Evolutionary conservation across 2,113 vertebrate genomes (phyloP).

Genomic region (Burhinus oedicnemus): DNA sequence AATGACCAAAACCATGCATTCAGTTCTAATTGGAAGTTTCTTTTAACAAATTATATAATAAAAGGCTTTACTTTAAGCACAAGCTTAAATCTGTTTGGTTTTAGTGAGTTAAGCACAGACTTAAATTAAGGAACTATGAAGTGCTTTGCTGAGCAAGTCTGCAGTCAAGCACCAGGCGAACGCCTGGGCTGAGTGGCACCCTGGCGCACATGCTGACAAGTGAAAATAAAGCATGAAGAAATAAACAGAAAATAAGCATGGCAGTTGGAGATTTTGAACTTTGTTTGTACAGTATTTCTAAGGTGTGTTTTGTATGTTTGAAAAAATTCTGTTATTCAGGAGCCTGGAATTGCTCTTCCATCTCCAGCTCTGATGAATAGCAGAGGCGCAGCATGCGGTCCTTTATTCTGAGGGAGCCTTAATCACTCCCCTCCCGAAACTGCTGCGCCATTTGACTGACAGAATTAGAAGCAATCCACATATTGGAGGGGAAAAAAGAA

Average conservation of each 20-base stretch:
- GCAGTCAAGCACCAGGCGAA: rapidly evolving
- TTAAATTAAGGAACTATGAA: background rate
- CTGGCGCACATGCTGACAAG: background rate
- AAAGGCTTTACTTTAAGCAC: background rate
- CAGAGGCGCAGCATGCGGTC: background rate
- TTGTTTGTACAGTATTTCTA: slow-evolving; percentile 28
- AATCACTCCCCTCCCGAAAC: slow-evolving; percentile 42
- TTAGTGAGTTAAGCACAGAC: background rate
- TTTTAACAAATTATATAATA: background rate
- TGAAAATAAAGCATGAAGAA: slow-evolving; percentile 5
- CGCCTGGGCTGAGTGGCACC: background rate
- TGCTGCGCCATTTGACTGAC: slow-evolving; percentile 23
- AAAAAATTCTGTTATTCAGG: slow-evolving; percentile 40
- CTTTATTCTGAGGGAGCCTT: slow-evolving; percentile 18
- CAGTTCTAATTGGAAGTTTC: background rate
- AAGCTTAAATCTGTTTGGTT: background rate
- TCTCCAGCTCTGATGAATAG: background rate
- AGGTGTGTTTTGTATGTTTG: slow-evolving; percentile 47
- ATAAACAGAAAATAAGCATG: background rate
- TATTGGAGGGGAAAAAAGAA: slow-evolving; percentile 39
- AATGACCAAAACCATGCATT: background rate
- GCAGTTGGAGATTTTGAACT: background rate
- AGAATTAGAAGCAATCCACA: slow-evolving; percentile 52
- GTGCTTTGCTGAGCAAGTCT: background rate
- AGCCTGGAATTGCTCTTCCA: background rate